Conservation (phyloP, 1,140 invertebrate species). For the Aphaenogaster ashmeadi region DNA sequence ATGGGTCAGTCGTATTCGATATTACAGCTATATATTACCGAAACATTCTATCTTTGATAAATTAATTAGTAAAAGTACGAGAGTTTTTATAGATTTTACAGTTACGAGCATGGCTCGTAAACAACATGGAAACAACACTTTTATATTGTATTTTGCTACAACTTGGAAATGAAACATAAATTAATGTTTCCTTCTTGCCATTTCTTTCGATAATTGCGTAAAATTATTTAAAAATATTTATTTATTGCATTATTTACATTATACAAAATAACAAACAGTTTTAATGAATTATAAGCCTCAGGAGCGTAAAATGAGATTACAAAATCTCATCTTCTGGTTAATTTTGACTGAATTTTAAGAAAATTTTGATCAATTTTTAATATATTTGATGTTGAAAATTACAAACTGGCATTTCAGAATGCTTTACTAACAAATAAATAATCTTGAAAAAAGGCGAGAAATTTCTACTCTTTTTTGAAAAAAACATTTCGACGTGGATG, state of each 20-base stretch:
- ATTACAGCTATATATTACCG: slow-evolving; percentile 2
- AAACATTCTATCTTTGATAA: neutral
- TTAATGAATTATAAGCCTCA: too few species aligned
- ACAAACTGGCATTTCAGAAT: neutral
- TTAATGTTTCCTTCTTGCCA: neutral
- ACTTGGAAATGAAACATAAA: neutral
- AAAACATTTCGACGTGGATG: neutral
- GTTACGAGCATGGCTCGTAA: neutral
- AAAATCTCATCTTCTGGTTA: neutral
- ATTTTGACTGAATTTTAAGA: neutral
- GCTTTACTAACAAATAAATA: neutral
- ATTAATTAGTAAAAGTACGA: neutral
- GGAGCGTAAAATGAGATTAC: neutral
- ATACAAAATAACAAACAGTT: neutral
- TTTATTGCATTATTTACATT: slow-evolving; percentile 1
- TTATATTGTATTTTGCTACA: neutral
- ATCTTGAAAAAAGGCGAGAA: neutral
- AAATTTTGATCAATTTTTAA: neutral
- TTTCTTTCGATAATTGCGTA: neutral
- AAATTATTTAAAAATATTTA: neutral
- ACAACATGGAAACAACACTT: neutral
- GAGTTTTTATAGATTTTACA: neutral
- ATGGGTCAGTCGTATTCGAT: neutral
- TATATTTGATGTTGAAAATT: neutral
- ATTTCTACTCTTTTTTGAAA: neutral